These are phyloP conservation scores for Ptychodera flava DNA, from an alignment of 35 echinoderm and acorn worm genomes.

Conservation along the genomic window DNA sequence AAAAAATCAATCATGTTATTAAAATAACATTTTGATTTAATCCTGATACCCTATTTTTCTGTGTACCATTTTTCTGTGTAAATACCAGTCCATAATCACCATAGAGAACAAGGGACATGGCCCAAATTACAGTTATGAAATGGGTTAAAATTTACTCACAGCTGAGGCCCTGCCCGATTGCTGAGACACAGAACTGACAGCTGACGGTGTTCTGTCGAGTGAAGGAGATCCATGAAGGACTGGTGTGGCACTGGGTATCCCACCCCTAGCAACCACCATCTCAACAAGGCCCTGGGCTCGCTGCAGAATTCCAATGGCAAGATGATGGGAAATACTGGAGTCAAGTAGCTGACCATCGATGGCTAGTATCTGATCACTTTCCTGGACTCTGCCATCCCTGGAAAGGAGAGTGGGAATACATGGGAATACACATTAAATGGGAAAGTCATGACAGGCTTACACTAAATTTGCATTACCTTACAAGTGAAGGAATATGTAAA, in stretches of 20 bases:
- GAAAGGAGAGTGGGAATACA: neutral
- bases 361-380: constrained; percentile 90
- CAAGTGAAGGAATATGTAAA: no score
- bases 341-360: constrained; percentile 74
- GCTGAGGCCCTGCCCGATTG: neutral
- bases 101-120: no score
- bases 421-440: neutral
- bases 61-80: no score
- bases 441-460: neutral
- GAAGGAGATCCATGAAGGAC: neutral
- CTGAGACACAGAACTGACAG: neutral
- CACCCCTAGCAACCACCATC: constrained; percentile 81
- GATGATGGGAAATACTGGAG: constrained; percentile 69
- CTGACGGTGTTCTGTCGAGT: neutral
- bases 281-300: constrained; percentile 69
- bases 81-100: no score
- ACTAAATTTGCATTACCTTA: no score
- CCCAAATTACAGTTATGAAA: no score
- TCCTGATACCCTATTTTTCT: no score
- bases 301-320: constrained; percentile 82
- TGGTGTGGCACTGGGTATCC: neutral
- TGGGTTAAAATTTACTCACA: no score
- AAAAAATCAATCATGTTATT: no score
- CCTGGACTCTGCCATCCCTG: constrained; percentile 74
- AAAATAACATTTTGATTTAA: no score